Percentiles rank a stretch among this genome's conserved stretches.
These are phyloP conservation scores for Turnix velox DNA, from an alignment of 2,113 vertebrate species.

Conservation along the genomic window DNA sequence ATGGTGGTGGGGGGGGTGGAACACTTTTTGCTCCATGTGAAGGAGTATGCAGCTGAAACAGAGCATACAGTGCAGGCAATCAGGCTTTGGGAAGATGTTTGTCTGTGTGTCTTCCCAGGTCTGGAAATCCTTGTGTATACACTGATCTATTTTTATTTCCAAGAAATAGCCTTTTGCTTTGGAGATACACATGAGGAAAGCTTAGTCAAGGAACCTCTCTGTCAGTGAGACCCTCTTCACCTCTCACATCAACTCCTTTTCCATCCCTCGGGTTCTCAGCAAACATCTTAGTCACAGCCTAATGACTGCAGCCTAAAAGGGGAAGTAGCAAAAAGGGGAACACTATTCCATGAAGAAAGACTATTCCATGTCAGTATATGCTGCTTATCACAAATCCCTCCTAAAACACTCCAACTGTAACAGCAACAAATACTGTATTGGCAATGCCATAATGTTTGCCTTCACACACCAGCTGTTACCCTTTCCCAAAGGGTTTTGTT, in stretches of 20 bases:
- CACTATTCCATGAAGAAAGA: not conserved
- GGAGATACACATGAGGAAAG: not conserved
- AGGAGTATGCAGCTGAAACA: not conserved
- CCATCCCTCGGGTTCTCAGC: not conserved
- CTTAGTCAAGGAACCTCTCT: not conserved
- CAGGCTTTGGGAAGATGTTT: not conserved
- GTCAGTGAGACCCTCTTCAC: not conserved
- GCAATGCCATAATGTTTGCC: constrained; percentile 5
- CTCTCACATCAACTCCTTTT: not conserved
- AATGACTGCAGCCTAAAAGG: not conserved
- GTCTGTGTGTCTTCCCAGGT: not conserved
- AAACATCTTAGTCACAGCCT: constrained; percentile 45
- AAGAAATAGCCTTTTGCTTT: not conserved
- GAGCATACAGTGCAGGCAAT: not conserved
- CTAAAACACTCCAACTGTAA: constrained; percentile 2
- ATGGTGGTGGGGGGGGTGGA: not conserved
- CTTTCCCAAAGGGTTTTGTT: not conserved
- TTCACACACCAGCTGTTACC: constrained; percentile 17
- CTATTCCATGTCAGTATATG: not conserved
- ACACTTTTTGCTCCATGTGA: not conserved
- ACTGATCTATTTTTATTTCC: not conserved
- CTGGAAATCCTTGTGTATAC: not conserved
- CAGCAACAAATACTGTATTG: constrained; percentile 48
- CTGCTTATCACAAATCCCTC: not conserved
- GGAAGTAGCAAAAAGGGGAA: not conserved